Conservation (phyloP, 2,888 invertebrate genomes). For the Ceraclea dissimilis region DNA sequence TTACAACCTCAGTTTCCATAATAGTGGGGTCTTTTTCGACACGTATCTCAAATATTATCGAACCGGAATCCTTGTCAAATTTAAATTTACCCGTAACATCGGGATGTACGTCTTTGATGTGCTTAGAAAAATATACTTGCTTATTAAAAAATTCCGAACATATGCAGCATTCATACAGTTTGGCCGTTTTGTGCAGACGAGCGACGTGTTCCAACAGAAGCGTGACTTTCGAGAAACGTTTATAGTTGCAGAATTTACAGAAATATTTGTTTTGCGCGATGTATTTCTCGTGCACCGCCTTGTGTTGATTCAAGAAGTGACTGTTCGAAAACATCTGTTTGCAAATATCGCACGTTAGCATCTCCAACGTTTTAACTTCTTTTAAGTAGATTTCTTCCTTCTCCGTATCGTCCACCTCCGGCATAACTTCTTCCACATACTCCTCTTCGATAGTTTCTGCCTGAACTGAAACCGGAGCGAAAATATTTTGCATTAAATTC, state of each 20-base stretch:
- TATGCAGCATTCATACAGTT: neutral
- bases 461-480: too few relatives aligned
- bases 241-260: neutral
- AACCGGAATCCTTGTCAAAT: neutral
- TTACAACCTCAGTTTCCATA: too few relatives aligned
- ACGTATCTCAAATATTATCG: neutral
- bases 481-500: neutral
- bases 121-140: neutral
- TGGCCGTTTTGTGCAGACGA: neutral
- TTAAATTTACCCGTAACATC: neutral
- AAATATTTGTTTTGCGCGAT: neutral
- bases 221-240: neutral
- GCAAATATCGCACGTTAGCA: slow-evolving; percentile 5
- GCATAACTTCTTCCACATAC: neutral
- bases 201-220: neutral
- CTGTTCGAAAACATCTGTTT: neutral
- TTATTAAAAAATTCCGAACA: neutral
- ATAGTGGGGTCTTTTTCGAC: too few relatives aligned
- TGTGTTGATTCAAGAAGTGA: slow-evolving; percentile 2
- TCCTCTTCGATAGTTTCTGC: neutral
- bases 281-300: neutral
- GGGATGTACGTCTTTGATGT: neutral
- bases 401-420: neutral
- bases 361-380: neutral
- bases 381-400: neutral